Base-by-base conservation (phyloP, 2,888 invertebrate genomes). In the Spatulosminthurus flaviceps region DNA sequence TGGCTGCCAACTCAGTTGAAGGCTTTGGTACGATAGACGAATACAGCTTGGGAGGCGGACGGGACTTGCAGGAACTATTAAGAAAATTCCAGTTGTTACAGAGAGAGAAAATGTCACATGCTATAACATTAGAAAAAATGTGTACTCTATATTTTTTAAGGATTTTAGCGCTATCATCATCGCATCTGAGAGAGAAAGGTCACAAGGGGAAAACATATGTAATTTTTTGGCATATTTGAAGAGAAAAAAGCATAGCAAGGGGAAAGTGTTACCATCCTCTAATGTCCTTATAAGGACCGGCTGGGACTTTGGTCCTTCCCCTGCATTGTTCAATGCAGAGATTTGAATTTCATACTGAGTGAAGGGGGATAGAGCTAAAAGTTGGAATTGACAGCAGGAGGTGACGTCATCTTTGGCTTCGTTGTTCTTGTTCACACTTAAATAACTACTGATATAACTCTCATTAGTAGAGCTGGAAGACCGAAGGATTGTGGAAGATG, bases 1-100 rank as follows among this genome's bases (percentile, higher is more conserved):
- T 26, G 79, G 81, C 79, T 82, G 82, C 85, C 85, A 85, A 70
- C 81, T 83, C 74, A 85, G 79, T 75, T 85, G 85, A 77, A 85
- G 82, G 77, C 84, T 83, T 73, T 84, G 82, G 21, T 83, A 82
- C n/a, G 84, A 82, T 5, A 83, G 80, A 34, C 82, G 67, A 2
- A 81, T 79, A 75, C 85, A 85, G 42, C 81, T 82, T 26, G 81
- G 80, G 69, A 79, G 81, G 69, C 83, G 74, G 19, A 84, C 82
- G 5, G 84, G 81, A 61, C 81, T 79, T 26, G 79, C 64, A 51
- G 84, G 83, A 76, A 81, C 85, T 84, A 69, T 41, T 34, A 24
- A 34, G 24, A 64, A 64, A 26, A 7, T 34, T n/a, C n/a, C n/a
- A n/a, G n/a, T n/a, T n/a, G n/a, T n/a, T n/a, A n/a, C n/a, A n/a